Evolutionary conservation across 1,140 invertebrate species (phyloP), one percentile per base, ranked within the genome.

Genomic region (Helicoverpa zea): DNA sequence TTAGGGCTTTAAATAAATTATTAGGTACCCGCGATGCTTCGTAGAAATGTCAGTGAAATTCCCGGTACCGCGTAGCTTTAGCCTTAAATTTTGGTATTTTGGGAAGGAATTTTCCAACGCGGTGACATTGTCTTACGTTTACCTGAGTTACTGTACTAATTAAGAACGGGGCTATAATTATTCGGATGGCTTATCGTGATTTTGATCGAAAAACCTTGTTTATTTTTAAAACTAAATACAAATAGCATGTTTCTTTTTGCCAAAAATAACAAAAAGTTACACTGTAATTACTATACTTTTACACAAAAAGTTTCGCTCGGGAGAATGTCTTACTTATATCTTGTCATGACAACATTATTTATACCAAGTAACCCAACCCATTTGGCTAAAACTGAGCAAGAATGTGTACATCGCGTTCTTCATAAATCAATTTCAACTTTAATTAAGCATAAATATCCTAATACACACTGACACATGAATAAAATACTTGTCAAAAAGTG

Each of bases 401-500:
- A 18, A 66, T 49, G 11, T 43, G 35, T 7, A 13, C n/a, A 14
- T 12, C 2, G 49, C 49, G 47, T 14, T 49, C 30, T 2, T 16
- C 49, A 70, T 70, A 70, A 70, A 70, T 54, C 66, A 70, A 64
- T 52, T 4, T 16, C 2, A 68, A 68, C 13, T 70, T n/a, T 54
- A 43, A 43, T 43, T 52, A 70, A 68, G 49, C 51, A 52, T 2
- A 70, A 51, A 23, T 11, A 52, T 30, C 2, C n/a, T 30, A n/a
- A 2, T 43, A n/a, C 7, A n/a, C 3, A 43, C 35, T 9, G 35
- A 43, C 35, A 43, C 35, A 43, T 43, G 35, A 43, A 63, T 11
- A 72, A 52, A 51, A 14, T 18, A 72, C 68, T 72, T 7, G 52
- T 79, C 12, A 47, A 51, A 78, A 79, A 70, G 64, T 72, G 64